Evolutionary conservation across 1,140 invertebrate species (phyloP).

Genomic region (Bombus confusus): DNA sequence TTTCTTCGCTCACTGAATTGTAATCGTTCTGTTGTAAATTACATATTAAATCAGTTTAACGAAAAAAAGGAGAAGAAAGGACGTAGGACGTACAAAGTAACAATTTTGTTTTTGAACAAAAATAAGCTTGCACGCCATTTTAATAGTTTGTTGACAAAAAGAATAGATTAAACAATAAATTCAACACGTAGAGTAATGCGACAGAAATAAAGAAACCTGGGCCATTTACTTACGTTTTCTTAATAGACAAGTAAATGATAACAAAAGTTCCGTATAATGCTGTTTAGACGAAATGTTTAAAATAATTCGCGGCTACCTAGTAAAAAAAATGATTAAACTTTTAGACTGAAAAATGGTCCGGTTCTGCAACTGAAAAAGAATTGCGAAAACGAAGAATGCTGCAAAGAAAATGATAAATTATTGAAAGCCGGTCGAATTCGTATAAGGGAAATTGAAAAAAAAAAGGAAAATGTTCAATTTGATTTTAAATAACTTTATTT

Average conservation of each 20-base stretch:
- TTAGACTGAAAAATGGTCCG: background rate
- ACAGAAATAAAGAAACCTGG: background rate
- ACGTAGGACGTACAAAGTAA: background rate
- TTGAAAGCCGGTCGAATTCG: background rate
- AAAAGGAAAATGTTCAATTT: constrained; percentile 12
- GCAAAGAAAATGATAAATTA: constrained; percentile 10
- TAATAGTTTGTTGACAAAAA: background rate
- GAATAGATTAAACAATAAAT: background rate
- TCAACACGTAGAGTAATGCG: no score
- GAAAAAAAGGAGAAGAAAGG: background rate
- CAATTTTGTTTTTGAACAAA: background rate
- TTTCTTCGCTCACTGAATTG: background rate
- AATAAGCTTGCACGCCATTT: background rate
- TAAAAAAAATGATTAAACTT: background rate
- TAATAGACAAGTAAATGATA: background rate
- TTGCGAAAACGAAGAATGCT: background rate
- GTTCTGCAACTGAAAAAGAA: constrained; percentile 3
- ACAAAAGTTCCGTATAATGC: background rate
- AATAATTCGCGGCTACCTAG: background rate
- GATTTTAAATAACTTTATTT: constrained; percentile 52
- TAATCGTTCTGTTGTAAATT: background rate
- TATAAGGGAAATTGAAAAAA: constrained; percentile 26
- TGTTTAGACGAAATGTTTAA: background rate
- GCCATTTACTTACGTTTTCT: background rate
- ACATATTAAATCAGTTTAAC: background rate